Conservation (phyloP, 2,113 vertebrate species). For the Entelurus aequoreus region DNA sequence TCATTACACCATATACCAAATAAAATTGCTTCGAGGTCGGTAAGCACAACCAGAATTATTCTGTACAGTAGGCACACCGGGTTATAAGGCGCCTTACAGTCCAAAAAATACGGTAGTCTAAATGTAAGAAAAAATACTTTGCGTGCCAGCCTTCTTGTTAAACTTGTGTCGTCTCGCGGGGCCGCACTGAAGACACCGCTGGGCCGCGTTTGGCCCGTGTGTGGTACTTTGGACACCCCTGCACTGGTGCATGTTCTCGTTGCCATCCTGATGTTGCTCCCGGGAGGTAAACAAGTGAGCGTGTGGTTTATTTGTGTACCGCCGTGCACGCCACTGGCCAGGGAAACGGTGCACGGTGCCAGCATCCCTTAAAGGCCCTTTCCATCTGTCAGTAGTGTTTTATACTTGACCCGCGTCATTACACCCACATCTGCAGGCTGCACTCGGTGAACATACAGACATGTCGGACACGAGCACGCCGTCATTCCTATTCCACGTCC, state of each 20-base stretch:
- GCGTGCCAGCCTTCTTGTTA: no score
- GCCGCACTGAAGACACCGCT: no score
- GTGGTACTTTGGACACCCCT: not conserved
- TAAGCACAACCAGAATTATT: no score
- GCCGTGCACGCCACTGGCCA: not conserved
- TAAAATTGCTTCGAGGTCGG: no score
- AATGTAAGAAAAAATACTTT: no score
- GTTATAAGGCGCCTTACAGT: no score
- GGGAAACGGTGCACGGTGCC: not conserved
- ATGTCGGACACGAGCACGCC: not conserved
- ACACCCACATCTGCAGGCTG: constrained; percentile 11
- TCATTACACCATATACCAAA: no score
- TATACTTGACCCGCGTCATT: constrained; percentile 26
- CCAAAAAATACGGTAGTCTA: no score
- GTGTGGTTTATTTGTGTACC: constrained; percentile 2
- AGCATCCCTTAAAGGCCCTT: constrained; percentile 6
- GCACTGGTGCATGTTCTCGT: not conserved
- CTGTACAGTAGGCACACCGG: no score
- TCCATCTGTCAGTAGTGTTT: constrained; percentile 17
- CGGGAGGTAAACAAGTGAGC: constrained; percentile 1
- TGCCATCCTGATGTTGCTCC: not conserved
- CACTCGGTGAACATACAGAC: constrained; percentile 2
- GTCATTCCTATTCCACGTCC: constrained; percentile 10
- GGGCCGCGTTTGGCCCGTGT: no score
- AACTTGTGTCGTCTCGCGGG: no score